These are phyloP conservation scores for Neosilurus hyrtlii DNA, from an alignment of 2,797 vertebrate genomes.

Conservation along the genomic window DNA sequence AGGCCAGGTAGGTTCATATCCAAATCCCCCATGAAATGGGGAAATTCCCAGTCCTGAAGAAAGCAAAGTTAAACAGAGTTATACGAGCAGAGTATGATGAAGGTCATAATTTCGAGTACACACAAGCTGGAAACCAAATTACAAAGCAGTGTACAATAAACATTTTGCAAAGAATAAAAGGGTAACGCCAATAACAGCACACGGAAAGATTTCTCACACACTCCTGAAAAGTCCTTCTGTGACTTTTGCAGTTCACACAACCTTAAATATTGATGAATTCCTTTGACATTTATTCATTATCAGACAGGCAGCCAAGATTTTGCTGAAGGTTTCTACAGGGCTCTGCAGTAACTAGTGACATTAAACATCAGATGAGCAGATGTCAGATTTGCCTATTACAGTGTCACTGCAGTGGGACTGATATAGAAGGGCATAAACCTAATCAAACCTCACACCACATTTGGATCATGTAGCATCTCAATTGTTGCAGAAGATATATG, in stretches of 20 bases:
- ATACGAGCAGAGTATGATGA: neutral
- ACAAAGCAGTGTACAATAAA: neutral
- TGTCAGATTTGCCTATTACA: constrained; percentile 19
- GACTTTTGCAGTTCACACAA: constrained; percentile 11
- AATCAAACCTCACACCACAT: constrained; percentile 16
- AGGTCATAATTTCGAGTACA: neutral
- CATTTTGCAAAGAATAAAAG: neutral
- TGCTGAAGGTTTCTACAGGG: constrained; percentile 9
- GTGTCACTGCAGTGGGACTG: neutral
- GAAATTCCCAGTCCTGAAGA: constrained; percentile 95
- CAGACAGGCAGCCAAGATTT: constrained; percentile 53
- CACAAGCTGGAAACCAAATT: neutral
- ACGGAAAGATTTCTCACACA: neutral
- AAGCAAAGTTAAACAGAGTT: neutral
- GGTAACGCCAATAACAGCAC: neutral
- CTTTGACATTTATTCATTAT: constrained; percentile 55
- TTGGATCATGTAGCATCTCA: neutral
- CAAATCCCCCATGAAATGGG: constrained; percentile 96
- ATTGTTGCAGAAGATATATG: neutral
- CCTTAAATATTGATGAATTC: neutral
- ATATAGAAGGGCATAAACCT: constrained; percentile 3
- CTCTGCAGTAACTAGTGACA: constrained; percentile 58
- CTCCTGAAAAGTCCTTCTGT: neutral
- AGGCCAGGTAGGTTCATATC: constrained; percentile 95
- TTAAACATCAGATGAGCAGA: constrained; percentile 57